These are phyloP conservation scores for Lepidonotus clava DNA, from an alignment of 2,888 invertebrate genomes.

Conservation along the genomic window DNA sequence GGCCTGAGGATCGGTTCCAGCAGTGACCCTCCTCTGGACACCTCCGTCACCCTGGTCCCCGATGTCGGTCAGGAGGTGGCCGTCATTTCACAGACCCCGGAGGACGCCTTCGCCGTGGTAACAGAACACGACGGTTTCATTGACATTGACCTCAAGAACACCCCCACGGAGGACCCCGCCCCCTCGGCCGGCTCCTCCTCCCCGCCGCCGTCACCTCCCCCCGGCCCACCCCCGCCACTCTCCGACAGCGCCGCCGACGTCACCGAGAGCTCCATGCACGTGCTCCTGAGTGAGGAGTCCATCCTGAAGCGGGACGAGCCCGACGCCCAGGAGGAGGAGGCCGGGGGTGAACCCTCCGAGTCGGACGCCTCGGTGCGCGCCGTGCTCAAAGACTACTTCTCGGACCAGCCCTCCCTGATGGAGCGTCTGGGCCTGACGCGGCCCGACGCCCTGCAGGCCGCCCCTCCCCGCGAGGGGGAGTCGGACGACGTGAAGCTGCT, in stretches of 20 bases:
- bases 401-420: constrained; percentile 50
- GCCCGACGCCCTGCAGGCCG: not conserved
- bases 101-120: not conserved
- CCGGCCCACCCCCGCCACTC: not conserved
- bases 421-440: constrained; percentile 17
- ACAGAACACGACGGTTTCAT: constrained; percentile 23
- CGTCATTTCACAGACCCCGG: not conserved
- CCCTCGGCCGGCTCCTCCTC: not conserved
- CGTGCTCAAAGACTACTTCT: constrained; percentile 52
- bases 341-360: not conserved
- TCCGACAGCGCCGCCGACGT: constrained; percentile 23
- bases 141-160: not conserved
- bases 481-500: not conserved
- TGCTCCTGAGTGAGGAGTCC: constrained; percentile 42
- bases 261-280: constrained; percentile 38
- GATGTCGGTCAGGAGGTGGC: constrained; percentile 16
- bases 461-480: not conserved
- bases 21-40: too few species aligned
- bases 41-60: not conserved
- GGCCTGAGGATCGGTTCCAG: constrained; percentile 3
- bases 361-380: constrained; percentile 1
- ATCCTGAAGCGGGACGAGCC: constrained; percentile 31
- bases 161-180: not conserved
- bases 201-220: constrained; percentile 6
- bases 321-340: not conserved